Conservation (phyloP, 2,797 vertebrate genomes). For the Chelon auratus region DNA sequence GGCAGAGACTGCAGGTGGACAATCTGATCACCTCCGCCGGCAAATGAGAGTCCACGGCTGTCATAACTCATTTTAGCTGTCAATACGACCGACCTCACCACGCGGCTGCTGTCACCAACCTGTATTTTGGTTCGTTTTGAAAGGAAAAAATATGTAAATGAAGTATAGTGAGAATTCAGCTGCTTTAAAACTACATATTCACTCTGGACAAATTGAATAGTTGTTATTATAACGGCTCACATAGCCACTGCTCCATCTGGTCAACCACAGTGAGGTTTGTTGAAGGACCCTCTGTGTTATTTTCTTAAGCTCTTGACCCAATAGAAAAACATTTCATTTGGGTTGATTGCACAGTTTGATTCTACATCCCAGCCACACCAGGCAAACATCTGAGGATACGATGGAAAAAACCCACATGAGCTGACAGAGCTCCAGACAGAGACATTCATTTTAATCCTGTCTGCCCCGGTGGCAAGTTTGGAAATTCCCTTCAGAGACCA, state of each 20-base stretch:
- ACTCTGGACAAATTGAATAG: background rate
- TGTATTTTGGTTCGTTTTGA: background rate
- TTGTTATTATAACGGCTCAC: background rate
- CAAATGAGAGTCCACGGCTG: background rate
- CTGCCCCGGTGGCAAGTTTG: constrained; percentile 8
- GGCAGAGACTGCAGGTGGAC: background rate
- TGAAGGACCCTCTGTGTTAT: background rate
- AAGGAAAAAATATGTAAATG: background rate
- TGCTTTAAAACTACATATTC: background rate
- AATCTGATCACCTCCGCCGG: background rate
- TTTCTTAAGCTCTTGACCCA: background rate
- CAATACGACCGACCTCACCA: background rate
- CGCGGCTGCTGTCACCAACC: background rate
- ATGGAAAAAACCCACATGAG: constrained; percentile 19
- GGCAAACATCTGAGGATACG: constrained; percentile 7
- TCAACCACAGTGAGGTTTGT: background rate
- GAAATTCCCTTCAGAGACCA: constrained; percentile 12
- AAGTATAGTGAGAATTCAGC: too few relatives aligned
- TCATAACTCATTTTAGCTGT: background rate
- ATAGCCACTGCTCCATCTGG: background rate
- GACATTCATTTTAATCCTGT: constrained; percentile 10
- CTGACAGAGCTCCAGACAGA: constrained; percentile 26
- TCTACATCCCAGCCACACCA: constrained; percentile 2
- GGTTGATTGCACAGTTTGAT: constrained; percentile 10
- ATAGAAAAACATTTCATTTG: constrained; percentile 12